A percentile compares a stretch with the other conserved stretches of the same genome.
Conservation (phyloP, 2,113 vertebrate genomes). For the Ptyas mucosa region DNA sequence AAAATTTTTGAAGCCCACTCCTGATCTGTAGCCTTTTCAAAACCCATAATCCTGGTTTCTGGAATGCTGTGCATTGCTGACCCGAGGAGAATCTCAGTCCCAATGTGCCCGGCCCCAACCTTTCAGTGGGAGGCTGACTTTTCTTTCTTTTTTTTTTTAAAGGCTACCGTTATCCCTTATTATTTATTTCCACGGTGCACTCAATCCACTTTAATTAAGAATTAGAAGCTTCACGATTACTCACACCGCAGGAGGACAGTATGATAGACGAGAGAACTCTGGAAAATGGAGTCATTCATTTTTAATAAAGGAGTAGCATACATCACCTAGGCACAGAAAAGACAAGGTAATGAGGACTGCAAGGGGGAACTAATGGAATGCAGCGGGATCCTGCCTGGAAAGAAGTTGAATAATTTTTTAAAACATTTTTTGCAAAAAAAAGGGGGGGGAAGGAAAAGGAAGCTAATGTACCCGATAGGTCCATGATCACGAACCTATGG, state of each 20-base stretch:
- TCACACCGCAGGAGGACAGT: conserved; percentile 10
- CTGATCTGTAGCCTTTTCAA: neutral
- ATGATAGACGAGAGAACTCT: conserved; percentile 8
- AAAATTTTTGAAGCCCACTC: too few species aligned
- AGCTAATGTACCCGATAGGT: too few species aligned
- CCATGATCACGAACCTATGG: too few species aligned
- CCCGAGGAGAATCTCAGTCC: neutral
- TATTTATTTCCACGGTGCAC: conserved; percentile 3
- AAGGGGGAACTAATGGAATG: neutral
- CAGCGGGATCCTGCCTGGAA: neutral
- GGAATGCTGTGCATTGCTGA: neutral
- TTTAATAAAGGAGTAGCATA: conserved; percentile 17
- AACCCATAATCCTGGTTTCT: too few species aligned
- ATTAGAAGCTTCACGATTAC: conserved; percentile 9
- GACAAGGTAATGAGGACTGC: conserved; percentile 11
- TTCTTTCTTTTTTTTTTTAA: neutral
- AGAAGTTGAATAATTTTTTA: neutral
- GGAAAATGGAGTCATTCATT: conserved; percentile 28
- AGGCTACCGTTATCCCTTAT: neutral
- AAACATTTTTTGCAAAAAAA: neutral
- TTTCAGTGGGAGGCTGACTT: neutral
- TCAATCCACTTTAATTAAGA: conserved; percentile 12
- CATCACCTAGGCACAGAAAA: neutral
- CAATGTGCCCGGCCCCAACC: neutral
- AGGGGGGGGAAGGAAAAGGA: too few species aligned